phyloP scores from a whole-genome alignment of 2,888 invertebrate genomes.

The Chymomyza amoena region DNA sequence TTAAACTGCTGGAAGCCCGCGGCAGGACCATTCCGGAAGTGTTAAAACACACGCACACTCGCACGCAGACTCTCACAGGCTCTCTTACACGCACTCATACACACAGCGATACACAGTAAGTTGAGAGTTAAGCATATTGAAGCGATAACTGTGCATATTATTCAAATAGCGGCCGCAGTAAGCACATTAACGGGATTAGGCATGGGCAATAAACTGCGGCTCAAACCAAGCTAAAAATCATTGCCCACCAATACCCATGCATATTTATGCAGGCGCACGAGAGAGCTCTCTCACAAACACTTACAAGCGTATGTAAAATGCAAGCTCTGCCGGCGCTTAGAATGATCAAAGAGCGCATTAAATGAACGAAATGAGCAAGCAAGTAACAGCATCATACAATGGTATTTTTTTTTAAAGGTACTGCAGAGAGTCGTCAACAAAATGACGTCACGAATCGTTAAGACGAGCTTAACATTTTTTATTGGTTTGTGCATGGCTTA shows the following conservation, averaged over 20 bases:
- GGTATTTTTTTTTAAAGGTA: too few relatives aligned
- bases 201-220: constrained; percentile 77
- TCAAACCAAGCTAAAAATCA: neutral
- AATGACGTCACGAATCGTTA: too few relatives aligned
- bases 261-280: neutral
- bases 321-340: neutral
- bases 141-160: constrained; percentile 76
- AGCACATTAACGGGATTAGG: constrained; percentile 77
- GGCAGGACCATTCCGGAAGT: constrained; percentile 23
- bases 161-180: constrained; percentile 64
- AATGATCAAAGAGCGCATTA: too few relatives aligned
- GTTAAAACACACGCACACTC: constrained; percentile 2
- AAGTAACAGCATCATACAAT: too few relatives aligned
- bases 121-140: constrained; percentile 74
- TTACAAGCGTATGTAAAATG: constrained; percentile 51
- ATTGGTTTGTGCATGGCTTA: too few relatives aligned
- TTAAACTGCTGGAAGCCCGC: neutral
- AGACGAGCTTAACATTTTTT: too few relatives aligned
- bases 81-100: neutral
- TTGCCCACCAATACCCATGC: neutral
- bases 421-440: too few relatives aligned
- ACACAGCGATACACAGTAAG: constrained; percentile 10
- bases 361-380: too few relatives aligned
- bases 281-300: too few relatives aligned
- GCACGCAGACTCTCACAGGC: neutral